These are phyloP conservation scores for Thysanoteuthis rhombus DNA, from an alignment of 2,888 invertebrate genomes.

Conservation along the genomic window DNA sequence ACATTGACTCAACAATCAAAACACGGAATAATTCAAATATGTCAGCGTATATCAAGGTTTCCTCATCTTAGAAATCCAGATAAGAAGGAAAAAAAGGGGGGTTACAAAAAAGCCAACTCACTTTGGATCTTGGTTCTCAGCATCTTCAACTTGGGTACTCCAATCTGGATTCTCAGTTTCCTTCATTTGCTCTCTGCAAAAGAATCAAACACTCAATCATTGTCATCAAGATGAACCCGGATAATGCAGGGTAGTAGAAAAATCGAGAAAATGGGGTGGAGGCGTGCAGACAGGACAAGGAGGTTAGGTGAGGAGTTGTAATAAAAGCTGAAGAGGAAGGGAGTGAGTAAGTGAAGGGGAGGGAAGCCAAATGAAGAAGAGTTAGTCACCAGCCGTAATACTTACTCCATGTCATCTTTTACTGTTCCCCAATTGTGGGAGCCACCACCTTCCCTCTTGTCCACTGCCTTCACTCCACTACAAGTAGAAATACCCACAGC, in stretches of 20 bases:
- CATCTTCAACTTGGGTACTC: constrained; percentile 49
- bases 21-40: not conserved
- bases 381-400: constrained; percentile 38
- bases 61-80: too few species aligned
- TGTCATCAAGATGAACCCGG: too few species aligned
- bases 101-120: constrained; percentile 39
- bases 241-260: not conserved
- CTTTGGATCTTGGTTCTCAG: constrained; percentile 61
- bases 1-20: not conserved
- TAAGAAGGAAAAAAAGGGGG: too few species aligned
- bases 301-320: not conserved
- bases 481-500: not conserved
- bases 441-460: constrained; percentile 93
- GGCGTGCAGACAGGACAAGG: constrained; percentile 34
- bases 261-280: not conserved
- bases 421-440: constrained; percentile 96
- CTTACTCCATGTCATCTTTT: constrained; percentile 87
- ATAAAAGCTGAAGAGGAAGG: not conserved
- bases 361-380: not conserved
- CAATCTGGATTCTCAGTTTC: constrained; percentile 52
- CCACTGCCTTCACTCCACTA: constrained; percentile 86
- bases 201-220: not conserved
- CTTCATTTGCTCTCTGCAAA: constrained; percentile 53
- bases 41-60: too few species aligned
- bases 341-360: not conserved